phyloP scores from a whole-genome alignment of 2,797 vertebrate genomes.

The Enteromius fasciolatus region DNA sequence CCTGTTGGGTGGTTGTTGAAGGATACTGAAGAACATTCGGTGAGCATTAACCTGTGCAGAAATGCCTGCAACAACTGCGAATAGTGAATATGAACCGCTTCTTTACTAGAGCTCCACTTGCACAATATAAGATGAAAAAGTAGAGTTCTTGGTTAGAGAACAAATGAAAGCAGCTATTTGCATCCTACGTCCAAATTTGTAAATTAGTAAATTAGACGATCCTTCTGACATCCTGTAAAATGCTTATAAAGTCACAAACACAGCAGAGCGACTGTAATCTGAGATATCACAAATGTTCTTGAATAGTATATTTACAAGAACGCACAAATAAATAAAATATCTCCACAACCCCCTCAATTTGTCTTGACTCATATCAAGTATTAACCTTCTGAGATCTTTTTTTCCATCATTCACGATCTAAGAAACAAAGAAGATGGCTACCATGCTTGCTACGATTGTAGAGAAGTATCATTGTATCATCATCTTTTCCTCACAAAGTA shows the following conservation, averaged over 20 bases:
- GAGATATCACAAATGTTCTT: conserved; percentile 22
- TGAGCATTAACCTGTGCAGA: background rate
- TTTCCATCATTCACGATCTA: background rate
- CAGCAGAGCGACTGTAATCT: conserved; percentile 16
- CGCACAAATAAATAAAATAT: conserved; percentile 58
- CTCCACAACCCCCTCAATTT: conserved; percentile 15
- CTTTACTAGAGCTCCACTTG: conserved; percentile 13
- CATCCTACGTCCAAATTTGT: background rate
- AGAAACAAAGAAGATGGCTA: conserved; percentile 2
- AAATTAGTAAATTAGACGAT: conserved; percentile 17
- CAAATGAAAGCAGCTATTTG: conserved; percentile 24
- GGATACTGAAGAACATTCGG: background rate
- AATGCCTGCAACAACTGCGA: background rate
- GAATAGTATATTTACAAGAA: conserved; percentile 55
- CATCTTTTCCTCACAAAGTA: conserved; percentile 12
- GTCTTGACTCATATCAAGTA: conserved; percentile 28
- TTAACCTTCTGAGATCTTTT: background rate
- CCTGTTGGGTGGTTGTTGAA: background rate
- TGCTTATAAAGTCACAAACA: conserved; percentile 38
- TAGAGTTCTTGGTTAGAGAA: background rate
- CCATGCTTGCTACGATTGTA: background rate
- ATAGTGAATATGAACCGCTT: background rate
- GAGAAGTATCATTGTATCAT: background rate
- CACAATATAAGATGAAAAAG: background rate
- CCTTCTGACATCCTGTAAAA: conserved; percentile 21